Conservation (phyloP, 2,113 vertebrate species). For the Proteles cristata region DNA sequence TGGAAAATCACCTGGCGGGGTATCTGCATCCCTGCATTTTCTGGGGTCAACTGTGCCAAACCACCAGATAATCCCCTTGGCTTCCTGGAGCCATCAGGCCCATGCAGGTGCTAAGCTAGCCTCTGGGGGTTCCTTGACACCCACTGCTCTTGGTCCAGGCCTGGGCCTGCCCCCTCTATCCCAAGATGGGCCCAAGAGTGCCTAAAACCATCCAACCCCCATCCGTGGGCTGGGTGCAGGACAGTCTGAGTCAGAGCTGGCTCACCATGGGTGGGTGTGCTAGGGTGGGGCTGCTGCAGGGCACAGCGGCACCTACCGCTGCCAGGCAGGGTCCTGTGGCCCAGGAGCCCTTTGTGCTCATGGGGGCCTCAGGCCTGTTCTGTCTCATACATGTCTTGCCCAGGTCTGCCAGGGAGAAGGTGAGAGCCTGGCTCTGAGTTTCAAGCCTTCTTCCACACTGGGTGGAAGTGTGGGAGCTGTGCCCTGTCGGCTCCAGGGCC, state of each 20-base stretch:
- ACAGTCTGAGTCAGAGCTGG: not conserved
- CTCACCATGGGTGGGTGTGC: not conserved
- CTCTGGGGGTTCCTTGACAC: not conserved
- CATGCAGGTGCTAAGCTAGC: not conserved
- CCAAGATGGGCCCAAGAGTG: not conserved
- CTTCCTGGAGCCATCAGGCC: slow-evolving; percentile 16
- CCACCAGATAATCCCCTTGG: not conserved
- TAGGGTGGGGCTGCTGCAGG: not conserved
- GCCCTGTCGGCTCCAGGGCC: not conserved
- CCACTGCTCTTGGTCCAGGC: slow-evolving; percentile 30
- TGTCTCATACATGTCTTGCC: not conserved
- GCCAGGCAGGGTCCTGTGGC: not conserved
- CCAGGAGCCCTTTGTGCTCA: not conserved
- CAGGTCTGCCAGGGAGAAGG: not conserved
- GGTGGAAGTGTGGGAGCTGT: not conserved
- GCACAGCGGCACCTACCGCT: not conserved
- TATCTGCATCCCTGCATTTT: not conserved
- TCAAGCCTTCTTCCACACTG: not conserved
- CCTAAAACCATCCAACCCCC: not conserved
- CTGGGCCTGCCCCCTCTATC: slow-evolving; percentile 8
- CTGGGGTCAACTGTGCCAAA: not conserved
- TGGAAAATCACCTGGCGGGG: not conserved
- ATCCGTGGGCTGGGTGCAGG: not conserved
- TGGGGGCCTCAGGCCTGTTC: no score
- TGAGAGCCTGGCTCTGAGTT: not conserved